Conservation (phyloP, 2,113 vertebrate species). For the Cebus imitator region DNA sequence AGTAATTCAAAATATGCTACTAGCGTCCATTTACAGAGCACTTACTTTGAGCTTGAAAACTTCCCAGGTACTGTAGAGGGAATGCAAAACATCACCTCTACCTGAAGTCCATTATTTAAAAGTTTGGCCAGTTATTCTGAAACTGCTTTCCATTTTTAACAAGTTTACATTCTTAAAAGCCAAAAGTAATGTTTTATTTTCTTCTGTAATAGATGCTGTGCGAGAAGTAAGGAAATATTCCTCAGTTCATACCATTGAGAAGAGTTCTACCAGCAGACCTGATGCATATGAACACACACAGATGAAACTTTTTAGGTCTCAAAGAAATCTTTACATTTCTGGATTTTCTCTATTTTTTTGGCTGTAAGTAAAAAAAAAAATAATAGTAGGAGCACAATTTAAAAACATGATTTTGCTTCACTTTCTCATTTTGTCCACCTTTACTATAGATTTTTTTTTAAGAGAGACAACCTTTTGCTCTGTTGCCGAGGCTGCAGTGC, state of each 20-base stretch:
- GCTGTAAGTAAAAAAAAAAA: conserved; percentile 89
- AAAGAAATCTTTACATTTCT: conserved; percentile 98
- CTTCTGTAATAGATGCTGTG: conserved; percentile 88
- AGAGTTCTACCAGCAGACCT: conserved; percentile 80
- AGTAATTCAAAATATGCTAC: background rate
- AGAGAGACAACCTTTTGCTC: background rate
- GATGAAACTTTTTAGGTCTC: conserved; percentile 97
- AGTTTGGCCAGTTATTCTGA: conserved; percentile 16
- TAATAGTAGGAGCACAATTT: background rate
- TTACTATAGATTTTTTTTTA: background rate
- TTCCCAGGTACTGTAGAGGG: background rate
- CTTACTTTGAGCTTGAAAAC: background rate
- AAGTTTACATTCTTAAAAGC: conserved; percentile 38
- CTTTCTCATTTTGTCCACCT: background rate
- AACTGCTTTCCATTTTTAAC: conserved; percentile 27
- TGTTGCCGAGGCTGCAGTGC: background rate
- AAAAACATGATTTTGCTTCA: conserved; percentile 15
- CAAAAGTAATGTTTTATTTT: background rate
- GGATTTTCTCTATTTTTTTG: conserved; percentile 98
- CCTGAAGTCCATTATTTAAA: background rate
- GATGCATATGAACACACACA: conserved; percentile 91
- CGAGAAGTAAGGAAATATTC: conserved; percentile 96
- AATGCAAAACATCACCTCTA: background rate
- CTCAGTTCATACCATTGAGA: conserved; percentile 75
- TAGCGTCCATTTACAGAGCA: background rate